phyloP scores from a whole-genome alignment of 2,888 invertebrate species.

The Cephus spinipes region DNA sequence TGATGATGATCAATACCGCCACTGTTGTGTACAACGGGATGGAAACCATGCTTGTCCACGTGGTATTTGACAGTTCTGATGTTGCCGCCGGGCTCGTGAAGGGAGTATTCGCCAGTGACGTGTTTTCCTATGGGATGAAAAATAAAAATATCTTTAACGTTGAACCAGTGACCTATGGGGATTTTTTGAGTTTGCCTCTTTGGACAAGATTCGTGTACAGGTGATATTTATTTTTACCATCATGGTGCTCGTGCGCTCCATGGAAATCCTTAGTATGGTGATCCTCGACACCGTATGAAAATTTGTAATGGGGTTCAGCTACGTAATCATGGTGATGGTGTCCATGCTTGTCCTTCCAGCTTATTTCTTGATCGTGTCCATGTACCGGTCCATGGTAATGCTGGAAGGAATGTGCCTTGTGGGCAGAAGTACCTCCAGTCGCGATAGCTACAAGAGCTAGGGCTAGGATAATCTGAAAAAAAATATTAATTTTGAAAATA shows the following conservation, averaged over 20 bases:
- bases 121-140: slow-evolving; percentile 23
- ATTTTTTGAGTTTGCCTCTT: background rate
- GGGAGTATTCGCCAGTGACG: slow-evolving; percentile 33
- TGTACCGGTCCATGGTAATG: slow-evolving; percentile 36
- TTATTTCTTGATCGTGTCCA: slow-evolving; percentile 30
- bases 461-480: slow-evolving; percentile 15
- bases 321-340: slow-evolving; percentile 38
- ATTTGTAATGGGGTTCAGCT: slow-evolving; percentile 34
- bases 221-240: slow-evolving; percentile 22
- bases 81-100: slow-evolving; percentile 39
- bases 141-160: background rate
- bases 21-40: slow-evolving; percentile 28
- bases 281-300: slow-evolving; percentile 35
- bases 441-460: slow-evolving; percentile 16
- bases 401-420: slow-evolving; percentile 34
- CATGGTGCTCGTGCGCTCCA: slow-evolving; percentile 31
- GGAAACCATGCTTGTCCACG: slow-evolving; percentile 34
- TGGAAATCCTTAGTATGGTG: slow-evolving; percentile 38
- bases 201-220: background rate
- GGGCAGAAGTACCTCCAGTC: background rate
- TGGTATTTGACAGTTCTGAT: slow-evolving; percentile 37
- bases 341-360: slow-evolving; percentile 37
- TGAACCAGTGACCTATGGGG: background rate
- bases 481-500: slow-evolving; percentile 10
- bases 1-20: slow-evolving; percentile 26